Evolutionary conservation across 1,140 invertebrate genomes (phyloP).

Genomic region (Formica exsecta): DNA sequence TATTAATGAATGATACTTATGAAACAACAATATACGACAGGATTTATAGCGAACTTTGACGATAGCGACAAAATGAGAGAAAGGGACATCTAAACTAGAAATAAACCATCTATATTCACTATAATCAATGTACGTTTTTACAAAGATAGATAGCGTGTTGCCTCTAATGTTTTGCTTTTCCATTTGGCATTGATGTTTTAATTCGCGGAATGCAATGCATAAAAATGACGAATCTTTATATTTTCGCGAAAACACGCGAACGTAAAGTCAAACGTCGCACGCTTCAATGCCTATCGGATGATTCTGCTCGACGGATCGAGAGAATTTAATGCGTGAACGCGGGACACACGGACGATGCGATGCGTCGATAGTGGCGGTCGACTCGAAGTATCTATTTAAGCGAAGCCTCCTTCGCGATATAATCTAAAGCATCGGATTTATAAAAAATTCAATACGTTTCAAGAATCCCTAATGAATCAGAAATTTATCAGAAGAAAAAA

Average conservation of each 20-base stretch:
- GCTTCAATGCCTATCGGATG: conserved; percentile 59
- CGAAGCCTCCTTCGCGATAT: background rate
- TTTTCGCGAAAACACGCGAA: conserved; percentile 31
- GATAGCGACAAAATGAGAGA: background rate
- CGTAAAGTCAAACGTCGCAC: conserved; percentile 31
- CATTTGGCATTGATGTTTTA: conserved; percentile 15
- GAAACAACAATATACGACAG: background rate
- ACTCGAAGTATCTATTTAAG: background rate
- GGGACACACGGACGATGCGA: conserved; percentile 2
- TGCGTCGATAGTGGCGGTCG: background rate
- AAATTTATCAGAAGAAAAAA: background rate
- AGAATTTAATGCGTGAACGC: conserved; percentile 64
- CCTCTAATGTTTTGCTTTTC: background rate
- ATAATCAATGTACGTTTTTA: background rate
- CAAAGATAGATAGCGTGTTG: background rate
- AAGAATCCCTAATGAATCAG: background rate
- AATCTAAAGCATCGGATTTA: background rate
- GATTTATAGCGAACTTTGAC: background rate
- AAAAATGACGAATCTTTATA: conserved; percentile 26
- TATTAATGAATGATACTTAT: conserved; percentile 4
- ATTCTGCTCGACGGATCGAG: conserved; percentile 64
- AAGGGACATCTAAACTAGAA: background rate
- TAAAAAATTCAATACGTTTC: background rate
- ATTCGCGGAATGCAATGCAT: background rate
- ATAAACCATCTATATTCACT: too few species aligned